Conservation (phyloP, 2,797 vertebrate species). For the Argentina silus region DNA sequence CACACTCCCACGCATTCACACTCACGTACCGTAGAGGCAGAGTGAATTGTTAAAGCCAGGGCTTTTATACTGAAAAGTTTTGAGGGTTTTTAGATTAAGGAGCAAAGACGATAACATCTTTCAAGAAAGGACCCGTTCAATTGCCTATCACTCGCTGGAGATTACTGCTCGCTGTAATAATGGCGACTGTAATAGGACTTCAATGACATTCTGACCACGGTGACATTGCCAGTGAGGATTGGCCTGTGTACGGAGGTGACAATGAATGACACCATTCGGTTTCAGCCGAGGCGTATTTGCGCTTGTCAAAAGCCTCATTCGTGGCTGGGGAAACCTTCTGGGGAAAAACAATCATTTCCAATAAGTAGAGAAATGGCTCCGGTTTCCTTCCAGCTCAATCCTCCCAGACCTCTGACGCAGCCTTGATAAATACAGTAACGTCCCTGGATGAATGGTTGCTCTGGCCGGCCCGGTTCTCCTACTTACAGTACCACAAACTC, state of each 20-base stretch:
- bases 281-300: conserved; percentile 40
- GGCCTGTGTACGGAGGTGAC: conserved; percentile 18
- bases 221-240: conserved; percentile 15
- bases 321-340: conserved; percentile 22
- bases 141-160: conserved; percentile 54
- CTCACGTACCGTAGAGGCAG: background rate
- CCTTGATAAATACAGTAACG: conserved; percentile 21
- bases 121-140: conserved; percentile 43
- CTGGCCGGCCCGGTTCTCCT: background rate
- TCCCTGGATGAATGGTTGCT: conserved; percentile 28
- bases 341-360: conserved; percentile 28
- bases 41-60: conserved; percentile 2
- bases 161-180: conserved; percentile 51
- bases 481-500: too few species aligned
- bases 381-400: background rate
- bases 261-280: conserved; percentile 39
- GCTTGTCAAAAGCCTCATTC: conserved; percentile 36
- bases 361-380: conserved; percentile 8
- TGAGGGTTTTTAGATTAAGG: conserved; percentile 42
- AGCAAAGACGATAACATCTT: conserved; percentile 41
- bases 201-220: conserved; percentile 44
- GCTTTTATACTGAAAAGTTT: conserved; percentile 27
- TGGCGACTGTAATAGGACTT: conserved; percentile 43
- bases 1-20: background rate
- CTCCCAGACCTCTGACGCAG: background rate